These are phyloP conservation scores for Chromobotia macracanthus DNA, from an alignment of 2,797 vertebrate species.

Conservation along the genomic window DNA sequence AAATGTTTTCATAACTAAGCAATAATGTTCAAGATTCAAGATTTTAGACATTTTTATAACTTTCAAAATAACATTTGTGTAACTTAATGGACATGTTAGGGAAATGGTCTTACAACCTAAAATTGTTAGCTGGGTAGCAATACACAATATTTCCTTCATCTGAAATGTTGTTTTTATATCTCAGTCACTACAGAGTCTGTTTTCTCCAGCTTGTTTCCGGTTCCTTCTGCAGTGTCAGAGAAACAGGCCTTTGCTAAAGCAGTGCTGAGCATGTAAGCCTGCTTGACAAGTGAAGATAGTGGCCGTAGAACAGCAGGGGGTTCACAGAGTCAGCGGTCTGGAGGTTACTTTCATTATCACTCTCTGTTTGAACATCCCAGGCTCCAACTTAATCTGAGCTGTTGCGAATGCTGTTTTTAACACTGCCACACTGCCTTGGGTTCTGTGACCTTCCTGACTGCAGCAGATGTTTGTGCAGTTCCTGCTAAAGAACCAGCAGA, in stretches of 20 bases:
- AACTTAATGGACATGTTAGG: too few species aligned
- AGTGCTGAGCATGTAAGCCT: conserved; percentile 19
- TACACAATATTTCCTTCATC: background rate
- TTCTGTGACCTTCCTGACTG: conserved; percentile 47
- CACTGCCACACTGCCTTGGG: conserved; percentile 51
- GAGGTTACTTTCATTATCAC: conserved; percentile 61
- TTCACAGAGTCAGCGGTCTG: conserved; percentile 50
- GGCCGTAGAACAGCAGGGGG: conserved; percentile 30
- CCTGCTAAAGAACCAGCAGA: conserved; percentile 14
- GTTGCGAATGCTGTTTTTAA: conserved; percentile 65
- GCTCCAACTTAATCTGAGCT: conserved; percentile 62
- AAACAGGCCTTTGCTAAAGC: conserved; percentile 27
- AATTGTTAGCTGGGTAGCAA: too few species aligned
- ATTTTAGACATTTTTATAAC: too few species aligned
- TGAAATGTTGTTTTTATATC: conserved; percentile 27
- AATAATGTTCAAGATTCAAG: too few species aligned
- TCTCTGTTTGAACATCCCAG: conserved; percentile 51
- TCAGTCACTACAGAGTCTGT: background rate
- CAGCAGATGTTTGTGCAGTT: conserved; percentile 21
- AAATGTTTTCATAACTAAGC: too few species aligned
- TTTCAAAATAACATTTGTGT: too few species aligned
- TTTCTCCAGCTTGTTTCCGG: conserved; percentile 21
- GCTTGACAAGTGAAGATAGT: conserved; percentile 49
- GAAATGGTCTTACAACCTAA: too few species aligned
- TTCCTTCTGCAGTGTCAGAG: conserved; percentile 33